Conservation (phyloP, 2,888 invertebrate genomes). For the Andrena haemorrhoa region DNA sequence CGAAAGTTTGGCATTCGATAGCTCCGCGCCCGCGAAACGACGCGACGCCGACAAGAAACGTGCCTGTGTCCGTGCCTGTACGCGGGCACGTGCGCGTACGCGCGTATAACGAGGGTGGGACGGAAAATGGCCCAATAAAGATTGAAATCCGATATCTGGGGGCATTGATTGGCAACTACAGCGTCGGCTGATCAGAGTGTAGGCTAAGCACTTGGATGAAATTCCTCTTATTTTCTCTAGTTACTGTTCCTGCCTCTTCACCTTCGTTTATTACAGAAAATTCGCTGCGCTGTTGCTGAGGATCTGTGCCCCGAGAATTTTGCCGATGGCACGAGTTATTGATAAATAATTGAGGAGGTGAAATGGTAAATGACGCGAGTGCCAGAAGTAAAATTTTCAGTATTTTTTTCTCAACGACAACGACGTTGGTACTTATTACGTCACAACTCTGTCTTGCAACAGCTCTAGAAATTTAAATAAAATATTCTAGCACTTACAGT, state of each 20-base stretch:
- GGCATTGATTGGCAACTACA: slow-evolving; percentile 69
- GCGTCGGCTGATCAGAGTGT: slow-evolving; percentile 20
- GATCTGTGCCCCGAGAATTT: background rate
- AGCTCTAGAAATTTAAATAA: too few relatives aligned
- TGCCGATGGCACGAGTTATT: too few relatives aligned
- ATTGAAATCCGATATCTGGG: slow-evolving; percentile 79
- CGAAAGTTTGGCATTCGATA: slow-evolving; percentile 72
- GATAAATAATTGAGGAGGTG: too few relatives aligned
- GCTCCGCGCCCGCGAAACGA: slow-evolving; percentile 57
- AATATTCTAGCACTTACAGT: too few relatives aligned
- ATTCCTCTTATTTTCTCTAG: slow-evolving; percentile 68
- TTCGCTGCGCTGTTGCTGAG: background rate
- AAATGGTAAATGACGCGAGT: too few relatives aligned
- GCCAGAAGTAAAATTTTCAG: too few relatives aligned
- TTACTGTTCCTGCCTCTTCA: background rate
- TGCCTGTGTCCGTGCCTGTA: slow-evolving; percentile 34
- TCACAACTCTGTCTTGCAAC: too few relatives aligned
- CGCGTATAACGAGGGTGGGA: slow-evolving; percentile 33
- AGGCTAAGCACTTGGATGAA: slow-evolving; percentile 69
- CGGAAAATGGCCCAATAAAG: slow-evolving; percentile 70
- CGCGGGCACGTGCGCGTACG: background rate
- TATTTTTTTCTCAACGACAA: too few relatives aligned
- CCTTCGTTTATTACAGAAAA: background rate
- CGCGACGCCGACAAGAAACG: slow-evolving; percentile 40
- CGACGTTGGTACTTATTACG: too few relatives aligned